Evolutionary conservation across 2,797 vertebrate species (phyloP).

Genomic region (Macroramphosus scolopax): DNA sequence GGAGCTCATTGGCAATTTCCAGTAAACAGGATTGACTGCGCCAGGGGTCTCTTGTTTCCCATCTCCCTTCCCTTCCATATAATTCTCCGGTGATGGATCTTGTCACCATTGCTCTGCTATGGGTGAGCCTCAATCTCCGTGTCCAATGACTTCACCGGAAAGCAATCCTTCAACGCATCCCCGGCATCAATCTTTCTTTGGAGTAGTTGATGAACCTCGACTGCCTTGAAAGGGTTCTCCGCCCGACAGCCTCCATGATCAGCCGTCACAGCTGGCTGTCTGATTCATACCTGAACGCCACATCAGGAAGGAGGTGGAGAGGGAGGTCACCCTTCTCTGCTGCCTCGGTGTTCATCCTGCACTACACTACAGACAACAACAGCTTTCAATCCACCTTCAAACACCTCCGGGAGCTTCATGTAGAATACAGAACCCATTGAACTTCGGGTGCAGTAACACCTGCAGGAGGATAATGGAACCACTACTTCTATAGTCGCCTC

Average conservation of each 20-base stretch:
- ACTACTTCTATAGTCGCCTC: too few species aligned
- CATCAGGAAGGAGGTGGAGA: conserved; percentile 34
- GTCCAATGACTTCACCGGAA: conserved; percentile 63
- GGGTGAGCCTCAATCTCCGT: conserved; percentile 64
- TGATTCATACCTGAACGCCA: conserved; percentile 65
- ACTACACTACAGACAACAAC: conserved; percentile 13
- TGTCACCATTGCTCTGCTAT: conserved; percentile 60
- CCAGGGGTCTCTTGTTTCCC: conserved; percentile 52
- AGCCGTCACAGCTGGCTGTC: conserved; percentile 65
- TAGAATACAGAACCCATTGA: conserved; percentile 7
- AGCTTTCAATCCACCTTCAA: conserved; percentile 1
- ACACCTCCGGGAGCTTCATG: conserved; percentile 1
- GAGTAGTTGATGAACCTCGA: conserved; percentile 59
- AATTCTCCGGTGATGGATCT: conserved; percentile 61
- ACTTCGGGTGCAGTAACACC: background rate
- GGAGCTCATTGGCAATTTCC: conserved; percentile 30
- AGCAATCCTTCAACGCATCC: conserved; percentile 63
- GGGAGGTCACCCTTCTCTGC: conserved; percentile 43
- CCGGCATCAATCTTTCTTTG: conserved; percentile 67
- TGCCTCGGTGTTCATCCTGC: conserved; percentile 22
- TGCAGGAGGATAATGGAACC: conserved; percentile 14
- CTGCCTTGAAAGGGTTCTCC: conserved; percentile 64
- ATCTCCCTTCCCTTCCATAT: conserved; percentile 52
- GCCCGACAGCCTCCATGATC: conserved; percentile 71
- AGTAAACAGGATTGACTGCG: conserved; percentile 53